Evolutionary conservation across 2,888 invertebrate species (phyloP), one percentile per base, ranked within the genome.

Genomic region (Tipula unca): DNA sequence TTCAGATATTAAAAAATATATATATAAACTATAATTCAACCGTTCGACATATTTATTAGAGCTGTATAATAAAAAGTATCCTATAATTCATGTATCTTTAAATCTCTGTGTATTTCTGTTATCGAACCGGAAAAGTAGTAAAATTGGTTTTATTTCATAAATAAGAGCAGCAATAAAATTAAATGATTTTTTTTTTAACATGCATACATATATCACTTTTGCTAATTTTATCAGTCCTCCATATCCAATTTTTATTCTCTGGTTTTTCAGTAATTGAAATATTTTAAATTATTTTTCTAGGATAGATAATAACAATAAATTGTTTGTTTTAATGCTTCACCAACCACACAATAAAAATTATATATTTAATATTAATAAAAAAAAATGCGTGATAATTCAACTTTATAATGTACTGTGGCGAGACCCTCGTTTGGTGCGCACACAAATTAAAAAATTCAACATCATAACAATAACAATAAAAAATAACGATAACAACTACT

Each of bases 301-400:
- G 8, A 54, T 69, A 69, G 69, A 69, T 69, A 69, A 69, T 69
- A 69, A 69, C 69, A 69, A 69, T 69, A 69, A 69, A 69, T 69
- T 25, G n/a, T 14, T 48, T 48, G 25, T 69, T 69, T 69, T 69
- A 69, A 69, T 25, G 25, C 20, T 8, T 25, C 69, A 25, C 20
- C 20, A 69, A 69, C 69, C 69, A 25, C 69, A 69, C 69, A 69
- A 69, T 69, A 25, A 69, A 69, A 69, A 25, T 69, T 25, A 25
- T 25, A 69, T 10, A 69, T 69, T 69, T 25, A 25, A 69, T 69
- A 69, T 69, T 25, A 69, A 69, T 69, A 69, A 25, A 32, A 32
- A 32, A 32, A 48, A 17, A 48, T 48, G 48, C 48, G 69, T 69
- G 69, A 69, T 69, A 69, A 69, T 69, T 69, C 69, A 69, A 69